phyloP scores from a whole-genome alignment of 2,113 vertebrate genomes.

The Serilophus lunatus region DNA sequence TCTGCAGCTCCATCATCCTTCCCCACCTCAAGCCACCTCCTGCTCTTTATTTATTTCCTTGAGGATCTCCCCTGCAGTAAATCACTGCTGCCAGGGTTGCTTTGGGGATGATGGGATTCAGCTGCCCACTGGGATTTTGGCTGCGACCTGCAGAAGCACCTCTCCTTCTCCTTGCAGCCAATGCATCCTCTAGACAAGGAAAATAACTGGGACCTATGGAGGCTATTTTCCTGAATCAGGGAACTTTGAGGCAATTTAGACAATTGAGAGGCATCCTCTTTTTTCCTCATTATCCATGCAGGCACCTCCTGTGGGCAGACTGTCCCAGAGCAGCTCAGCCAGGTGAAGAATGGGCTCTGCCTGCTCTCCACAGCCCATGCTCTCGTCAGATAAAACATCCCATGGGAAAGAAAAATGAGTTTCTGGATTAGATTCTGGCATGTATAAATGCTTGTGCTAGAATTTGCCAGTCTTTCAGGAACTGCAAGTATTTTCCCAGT shows the following conservation, averaged over 20 bases:
- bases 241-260: neutral
- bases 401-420: neutral
- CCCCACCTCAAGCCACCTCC: neutral
- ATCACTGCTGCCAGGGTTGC: neutral
- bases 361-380: neutral
- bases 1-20: neutral
- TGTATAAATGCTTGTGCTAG: neutral
- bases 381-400: neutral
- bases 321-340: neutral
- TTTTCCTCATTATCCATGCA: neutral
- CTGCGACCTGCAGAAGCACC: neutral
- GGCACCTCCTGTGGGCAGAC: neutral
- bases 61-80: neutral
- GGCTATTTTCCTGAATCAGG: neutral
- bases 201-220: rapidly evolving
- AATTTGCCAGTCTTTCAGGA: slow-evolving; percentile 35
- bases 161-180: neutral
- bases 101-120: neutral
- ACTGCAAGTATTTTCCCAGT: slow-evolving; percentile 40
- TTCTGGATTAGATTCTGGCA: slow-evolving; percentile 11
- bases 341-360: neutral
- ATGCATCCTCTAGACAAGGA: neutral
- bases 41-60: slow-evolving; percentile 18
- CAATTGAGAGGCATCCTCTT: neutral
- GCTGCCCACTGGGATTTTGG: neutral